Conservation (phyloP, 2,888 invertebrate genomes). For the Pheosia gnoma region DNA sequence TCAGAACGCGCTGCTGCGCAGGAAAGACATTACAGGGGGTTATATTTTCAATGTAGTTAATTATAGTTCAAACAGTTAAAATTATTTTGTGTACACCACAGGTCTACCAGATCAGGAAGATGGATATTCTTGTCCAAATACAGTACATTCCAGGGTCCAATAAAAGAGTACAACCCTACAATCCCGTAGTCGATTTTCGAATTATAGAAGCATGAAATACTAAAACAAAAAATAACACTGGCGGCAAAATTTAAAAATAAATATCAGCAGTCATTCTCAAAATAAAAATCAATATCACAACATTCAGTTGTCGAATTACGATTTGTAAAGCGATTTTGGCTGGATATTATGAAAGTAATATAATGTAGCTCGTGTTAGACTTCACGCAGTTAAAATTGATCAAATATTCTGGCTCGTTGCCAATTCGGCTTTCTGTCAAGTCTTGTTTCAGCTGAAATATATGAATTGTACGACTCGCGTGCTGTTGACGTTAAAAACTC, state of each 20-base stretch:
- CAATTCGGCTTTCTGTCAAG: constrained; percentile 58
- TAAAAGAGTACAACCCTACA: not conserved
- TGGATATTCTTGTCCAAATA: too few relatives aligned
- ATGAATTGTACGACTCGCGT: constrained; percentile 46
- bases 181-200: not conserved
- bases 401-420: constrained; percentile 58
- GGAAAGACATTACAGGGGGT: too few relatives aligned
- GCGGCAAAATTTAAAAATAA: constrained; percentile 37
- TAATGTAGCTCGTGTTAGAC: not conserved
- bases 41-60: too few relatives aligned
- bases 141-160: too few relatives aligned
- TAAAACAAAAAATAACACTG: constrained; percentile 5
- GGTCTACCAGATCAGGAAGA: too few relatives aligned
- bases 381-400: constrained; percentile 3
- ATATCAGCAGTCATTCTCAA: constrained; percentile 8
- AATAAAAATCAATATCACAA: constrained; percentile 19
- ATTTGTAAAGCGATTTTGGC: too few relatives aligned
- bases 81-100: too few relatives aligned
- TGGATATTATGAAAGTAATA: too few relatives aligned
- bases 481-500: constrained; percentile 40
- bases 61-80: too few relatives aligned
- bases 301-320: too few relatives aligned
- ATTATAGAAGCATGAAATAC: constrained; percentile 8
- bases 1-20: too few relatives aligned
- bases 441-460: constrained; percentile 50